Base-by-base conservation (phyloP, 1,140 invertebrate genomes). In the Micrasema longulum region DNA sequence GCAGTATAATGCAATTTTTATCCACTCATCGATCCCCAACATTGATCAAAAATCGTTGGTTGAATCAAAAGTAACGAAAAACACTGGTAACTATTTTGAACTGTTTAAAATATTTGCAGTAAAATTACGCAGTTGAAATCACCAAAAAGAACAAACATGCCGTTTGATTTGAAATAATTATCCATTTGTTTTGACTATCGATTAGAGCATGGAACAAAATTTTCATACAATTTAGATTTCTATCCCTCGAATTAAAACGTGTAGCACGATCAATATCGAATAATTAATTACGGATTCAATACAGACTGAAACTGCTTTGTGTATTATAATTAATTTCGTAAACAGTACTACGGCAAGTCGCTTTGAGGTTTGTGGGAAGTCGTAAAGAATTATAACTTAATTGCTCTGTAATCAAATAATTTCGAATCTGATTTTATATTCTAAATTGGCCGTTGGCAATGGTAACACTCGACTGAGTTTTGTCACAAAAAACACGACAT, bases 321-420 rank as follows among this genome's bases (percentile, higher is more conserved):
- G 57, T 18, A 43, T 63, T 43, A 38, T 63, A 45, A 63, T 63
- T 63, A 63, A 63, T 63, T 63, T 63, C 41, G 57, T 63, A 63
- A 63, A 63, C 57, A 63, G 38, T 43, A 22, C 22, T 11, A 43
- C 41, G 38, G 57, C 11, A 14, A 35, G 23, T 43, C 57, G 36
- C 57, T 63, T 43, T 23, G 57, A 63, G 41, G 18, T 63, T 43
- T 63, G 57, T 63, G 57, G 57, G 48, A 57, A 43, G 68, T 63
- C 57, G 26, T 70, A 70, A 70, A 70, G 41, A 70, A 60, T 70
- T 70, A 70, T 55, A 62, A 63, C 68, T 70, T 70, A 70, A 70
- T 70, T 70, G 47, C 55, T 62, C 31, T 47, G 47, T 63, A 70
- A 70, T 70, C 68, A 63, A 41, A 62, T 50, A 23, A 57, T 45